Conservation (phyloP, 2,888 invertebrate genomes). For the Aphidius colemani region DNA sequence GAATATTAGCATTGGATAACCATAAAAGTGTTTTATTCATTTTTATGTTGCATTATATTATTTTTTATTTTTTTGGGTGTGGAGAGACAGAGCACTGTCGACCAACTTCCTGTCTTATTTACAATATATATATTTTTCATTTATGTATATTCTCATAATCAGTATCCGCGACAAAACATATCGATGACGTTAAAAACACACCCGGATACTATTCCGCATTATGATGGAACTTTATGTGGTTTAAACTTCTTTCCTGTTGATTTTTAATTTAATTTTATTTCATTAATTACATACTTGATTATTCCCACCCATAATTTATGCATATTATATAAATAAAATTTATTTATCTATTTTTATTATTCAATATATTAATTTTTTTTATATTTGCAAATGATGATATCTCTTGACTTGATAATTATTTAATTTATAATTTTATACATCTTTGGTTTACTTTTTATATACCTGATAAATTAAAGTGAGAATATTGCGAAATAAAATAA, state of each 20-base stretch:
- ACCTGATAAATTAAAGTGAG: neutral
- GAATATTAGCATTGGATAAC: constrained; percentile 1
- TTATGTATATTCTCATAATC: constrained; percentile 15
- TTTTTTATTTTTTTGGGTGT: neutral
- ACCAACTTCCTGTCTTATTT: constrained; percentile 23
- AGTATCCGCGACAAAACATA: constrained; percentile 12
- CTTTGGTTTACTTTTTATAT: too few species aligned
- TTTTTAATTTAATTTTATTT: neutral
- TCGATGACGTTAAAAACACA: constrained; percentile 28
- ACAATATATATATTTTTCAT: constrained; percentile 26
- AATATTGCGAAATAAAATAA: neutral
- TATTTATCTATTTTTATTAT: too few species aligned
- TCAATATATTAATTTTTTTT: too few species aligned
- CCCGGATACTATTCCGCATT: constrained; percentile 51
- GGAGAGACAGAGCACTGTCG: constrained; percentile 12
- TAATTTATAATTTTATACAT: too few species aligned
- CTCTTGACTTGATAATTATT: too few species aligned
- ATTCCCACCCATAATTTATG: constrained; percentile 52
- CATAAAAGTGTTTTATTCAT: too few species aligned
- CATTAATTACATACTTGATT: constrained; percentile 3
- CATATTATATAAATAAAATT: constrained; percentile 30
- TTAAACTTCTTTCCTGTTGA: constrained; percentile 51
- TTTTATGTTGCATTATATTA: neutral
- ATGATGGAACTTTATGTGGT: constrained; percentile 48
- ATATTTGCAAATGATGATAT: too few species aligned